phyloP scores from a whole-genome alignment of 1,140 invertebrate species.

The Drosophila aff. region DNA sequence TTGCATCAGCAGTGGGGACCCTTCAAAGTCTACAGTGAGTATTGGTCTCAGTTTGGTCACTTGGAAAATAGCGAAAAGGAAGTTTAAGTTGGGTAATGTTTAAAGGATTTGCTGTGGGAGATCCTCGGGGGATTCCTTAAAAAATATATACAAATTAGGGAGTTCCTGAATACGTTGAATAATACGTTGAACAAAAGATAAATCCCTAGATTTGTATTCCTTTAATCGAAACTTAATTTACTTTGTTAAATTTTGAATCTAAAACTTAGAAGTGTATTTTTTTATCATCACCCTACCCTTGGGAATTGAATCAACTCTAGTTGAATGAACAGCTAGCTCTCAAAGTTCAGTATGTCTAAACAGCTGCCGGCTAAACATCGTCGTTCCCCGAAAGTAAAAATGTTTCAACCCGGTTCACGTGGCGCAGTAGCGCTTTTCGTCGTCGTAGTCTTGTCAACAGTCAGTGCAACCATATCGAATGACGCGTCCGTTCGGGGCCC shows the following conservation, averaged over 20 bases:
- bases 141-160: neutral
- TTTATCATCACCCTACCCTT: neutral
- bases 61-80: constrained; percentile 1
- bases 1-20: constrained; percentile 84
- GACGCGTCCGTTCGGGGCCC: neutral
- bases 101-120: constrained; percentile 5
- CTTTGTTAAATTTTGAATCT: neutral
- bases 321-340: neutral
- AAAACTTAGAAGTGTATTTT: neutral
- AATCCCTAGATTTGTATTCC: too few relatives aligned
- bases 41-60: constrained; percentile 46
- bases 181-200: too few relatives aligned
- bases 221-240: neutral
- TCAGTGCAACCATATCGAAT: constrained; percentile 8
- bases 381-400: constrained; percentile 49
- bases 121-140: neutral
- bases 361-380: constrained; percentile 19
- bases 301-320: neutral
- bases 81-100: neutral
- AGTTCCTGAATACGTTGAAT: neutral
- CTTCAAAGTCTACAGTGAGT: constrained; percentile 89
- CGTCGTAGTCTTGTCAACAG: constrained; percentile 15
- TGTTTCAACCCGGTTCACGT: constrained; percentile 37
- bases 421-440: constrained; percentile 17
- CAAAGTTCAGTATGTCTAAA: constrained; percentile 39